Conservation (phyloP, 2,113 vertebrate species). For the Sinocyclocheilus rhinocerous region DNA sequence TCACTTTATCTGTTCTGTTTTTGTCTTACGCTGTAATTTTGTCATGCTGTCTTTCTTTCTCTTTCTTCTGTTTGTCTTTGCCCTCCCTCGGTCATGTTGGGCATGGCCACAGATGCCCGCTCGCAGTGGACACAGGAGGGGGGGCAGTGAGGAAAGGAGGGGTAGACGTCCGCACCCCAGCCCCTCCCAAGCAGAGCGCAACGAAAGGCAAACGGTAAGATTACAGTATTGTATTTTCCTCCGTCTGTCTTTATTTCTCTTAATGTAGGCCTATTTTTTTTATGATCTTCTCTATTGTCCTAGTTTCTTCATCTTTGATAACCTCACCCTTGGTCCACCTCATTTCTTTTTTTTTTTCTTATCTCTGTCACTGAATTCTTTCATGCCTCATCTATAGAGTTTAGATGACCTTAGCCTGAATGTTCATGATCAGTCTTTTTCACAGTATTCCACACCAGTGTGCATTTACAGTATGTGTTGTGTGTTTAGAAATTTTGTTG, state of each 20-base stretch:
- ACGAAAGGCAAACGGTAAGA: conserved; percentile 76
- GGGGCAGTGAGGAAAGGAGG: conserved; percentile 79
- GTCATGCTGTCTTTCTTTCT: neutral
- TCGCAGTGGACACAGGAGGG: conserved; percentile 84
- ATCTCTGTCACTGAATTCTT: neutral
- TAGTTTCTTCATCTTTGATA: neutral
- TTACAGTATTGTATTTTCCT: neutral
- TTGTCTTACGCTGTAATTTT: neutral
- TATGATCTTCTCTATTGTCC: neutral
- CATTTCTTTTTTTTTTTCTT: conserved; percentile 27
- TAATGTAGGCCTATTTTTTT: neutral
- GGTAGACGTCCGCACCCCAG: conserved; percentile 78
- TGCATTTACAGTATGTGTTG: conserved; percentile 50
- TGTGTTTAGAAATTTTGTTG: neutral
- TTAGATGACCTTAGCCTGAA: neutral
- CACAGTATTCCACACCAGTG: neutral
- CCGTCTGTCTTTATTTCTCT: neutral
- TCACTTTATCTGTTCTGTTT: neutral
- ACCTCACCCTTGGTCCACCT: neutral
- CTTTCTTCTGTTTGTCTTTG: conserved; percentile 33
- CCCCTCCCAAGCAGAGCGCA: conserved; percentile 75
- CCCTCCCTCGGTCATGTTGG: conserved; percentile 51
- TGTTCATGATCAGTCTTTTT: neutral
- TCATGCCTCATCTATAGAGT: neutral
- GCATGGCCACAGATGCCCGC: conserved; percentile 77